Evolutionary conservation across 2,113 vertebrate species (phyloP), one percentile per base, ranked within the genome.

Genomic region (Tetrao urogallus): DNA sequence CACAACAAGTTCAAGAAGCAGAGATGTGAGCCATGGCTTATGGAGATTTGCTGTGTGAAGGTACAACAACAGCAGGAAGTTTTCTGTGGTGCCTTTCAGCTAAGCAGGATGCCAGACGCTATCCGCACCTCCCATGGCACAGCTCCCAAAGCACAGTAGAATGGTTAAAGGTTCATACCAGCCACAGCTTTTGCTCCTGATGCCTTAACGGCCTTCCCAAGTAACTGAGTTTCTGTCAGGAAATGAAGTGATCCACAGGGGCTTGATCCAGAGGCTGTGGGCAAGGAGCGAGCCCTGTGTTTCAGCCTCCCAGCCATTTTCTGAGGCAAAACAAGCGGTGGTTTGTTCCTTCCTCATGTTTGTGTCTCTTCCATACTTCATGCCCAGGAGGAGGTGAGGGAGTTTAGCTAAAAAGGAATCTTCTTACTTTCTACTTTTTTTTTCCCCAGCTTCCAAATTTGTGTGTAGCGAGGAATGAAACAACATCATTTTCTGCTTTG

Each of bases 401-500:
- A 93, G 8, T 93, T 85, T 81, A 54, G 80, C 63, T 76, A 92
- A 89, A 87, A 92, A 92, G 66, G 14, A 94, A 86, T 71, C 21
- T 70, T 86, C 30, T 73, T 60, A 57, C 36, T 64, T 58, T 57
- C 28, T 42, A 30, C 52, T 61, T 69, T 50, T 54, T 65, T 45
- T 30, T 25, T 89, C 75, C 54, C 92, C 60, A 71, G 47, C 74
- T 91, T 89, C 93, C 10, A 7, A 84, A 93, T 93, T 63, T 91
- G 80, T 82, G 71, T 78, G 78, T 86, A 91, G 90, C 3, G 43
- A 88, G 32, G 66, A 96, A 94, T 95, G 89, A 88, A 95, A 91
- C 48, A 91, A 76, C 80, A 92, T 84, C 6, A 92, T 95, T 94
- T 96, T 96, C 90, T 97, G 89, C 88, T 97, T 97, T 94, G 83